Evolutionary conservation across 2,113 vertebrate species (phyloP), one percentile per base, ranked within the genome.

Genomic region (Cryptotis parvus): DNA sequence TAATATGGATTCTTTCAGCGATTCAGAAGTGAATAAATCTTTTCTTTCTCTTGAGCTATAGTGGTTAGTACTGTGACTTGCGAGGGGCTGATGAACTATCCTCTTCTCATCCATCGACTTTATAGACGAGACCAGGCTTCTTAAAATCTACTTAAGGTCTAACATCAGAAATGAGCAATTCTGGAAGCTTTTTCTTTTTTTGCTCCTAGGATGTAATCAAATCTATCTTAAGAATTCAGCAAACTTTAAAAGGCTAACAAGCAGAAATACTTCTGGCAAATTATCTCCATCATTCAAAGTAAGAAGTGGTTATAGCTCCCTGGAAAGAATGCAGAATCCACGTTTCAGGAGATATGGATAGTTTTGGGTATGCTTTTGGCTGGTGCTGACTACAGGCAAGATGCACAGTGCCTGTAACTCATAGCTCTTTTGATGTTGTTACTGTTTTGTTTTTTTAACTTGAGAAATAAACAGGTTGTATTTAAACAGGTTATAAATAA

Each of bases 141-240:
- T 79, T 26, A 79, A 87, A 92, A 73, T 78, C 66, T 74, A 37
- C 4, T 89, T 91, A 33, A 74, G 58, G 73, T 84, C 27, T 87
- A 89, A 74, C 6, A 63, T 82, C 29, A 81, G 83, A 85, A 27
- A 66, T 81, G 8, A 93, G 35, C 7, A 78, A 89, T 85, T 92
- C 31, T 75, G 35, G 65, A 91, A 61, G 7, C 1, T 61, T 84
- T 74, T 65, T 70, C 7, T 72, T 43, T 33, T 37, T 94, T 75
- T 45, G 11, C 41, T 93, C 85, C 29, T 81, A 76, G 61, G n/a
- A 74, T 93, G 22, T 52, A 94, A 81, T 65, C 26, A 82, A 79
- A 78, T 87, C 1, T 75, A 83, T 83, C 61, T 91, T 90, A 85
- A 92, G 69, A 84, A 90, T 78, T 93, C 45, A 95, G 68, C 61